Percentiles rank a stretch among this genome's conserved stretches.
phyloP scores from a whole-genome alignment of 2,113 vertebrate species.

The Phyllostomus hastatus region DNA sequence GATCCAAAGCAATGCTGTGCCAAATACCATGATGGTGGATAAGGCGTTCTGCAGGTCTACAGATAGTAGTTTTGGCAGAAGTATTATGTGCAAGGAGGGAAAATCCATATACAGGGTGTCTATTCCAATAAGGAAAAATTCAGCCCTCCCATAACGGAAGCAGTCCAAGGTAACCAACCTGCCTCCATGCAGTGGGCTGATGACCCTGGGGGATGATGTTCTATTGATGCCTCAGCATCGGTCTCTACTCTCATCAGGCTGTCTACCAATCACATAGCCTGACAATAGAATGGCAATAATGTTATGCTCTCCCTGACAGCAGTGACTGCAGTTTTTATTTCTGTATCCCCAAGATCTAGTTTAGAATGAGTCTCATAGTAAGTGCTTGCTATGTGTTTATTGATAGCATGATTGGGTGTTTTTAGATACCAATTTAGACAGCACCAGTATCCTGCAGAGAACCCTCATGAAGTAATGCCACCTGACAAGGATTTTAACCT shows the following conservation, averaged over 20 bases:
- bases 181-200: background rate
- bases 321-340: background rate
- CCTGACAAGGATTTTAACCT: background rate
- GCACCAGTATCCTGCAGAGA: background rate
- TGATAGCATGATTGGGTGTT: background rate
- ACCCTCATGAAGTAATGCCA: background rate
- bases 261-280: background rate
- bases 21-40: background rate
- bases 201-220: background rate
- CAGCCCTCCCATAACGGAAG: background rate
- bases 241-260: background rate
- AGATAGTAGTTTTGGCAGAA: background rate
- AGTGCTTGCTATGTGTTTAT: background rate
- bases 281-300: background rate
- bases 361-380: background rate
- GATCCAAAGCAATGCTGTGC: background rate
- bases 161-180: background rate
- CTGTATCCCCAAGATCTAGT: background rate
- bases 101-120: background rate
- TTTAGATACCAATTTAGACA: background rate
- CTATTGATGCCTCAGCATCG: background rate
- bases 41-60: background rate
- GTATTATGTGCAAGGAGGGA: background rate
- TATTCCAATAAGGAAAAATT: background rate
- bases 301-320: background rate